Evolutionary conservation across 1,140 invertebrate species (phyloP), one percentile per base, ranked within the genome.

Genomic region (Drosophila sp.): DNA sequence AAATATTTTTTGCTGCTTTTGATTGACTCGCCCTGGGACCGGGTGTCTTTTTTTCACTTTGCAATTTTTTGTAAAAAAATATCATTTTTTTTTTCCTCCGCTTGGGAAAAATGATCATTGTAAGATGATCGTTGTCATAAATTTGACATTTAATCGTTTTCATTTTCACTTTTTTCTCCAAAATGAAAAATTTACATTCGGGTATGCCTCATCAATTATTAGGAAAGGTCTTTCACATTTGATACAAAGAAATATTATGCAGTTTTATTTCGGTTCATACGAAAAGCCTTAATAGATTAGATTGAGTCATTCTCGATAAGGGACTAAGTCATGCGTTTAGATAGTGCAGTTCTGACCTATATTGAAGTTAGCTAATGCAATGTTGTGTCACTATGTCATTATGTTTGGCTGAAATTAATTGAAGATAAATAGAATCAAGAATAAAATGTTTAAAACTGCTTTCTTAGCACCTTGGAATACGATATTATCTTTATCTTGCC

Each of bases 61-160:
- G 40, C 30, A 40, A 61, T 68, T 66, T 73, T 66, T 69, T 35
- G 47, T 50, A 66, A 71, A 72, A 86, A 68, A 72, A 85, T 72
- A 54, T 47, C 5, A 70, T 62, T 25, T 61, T 76, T 61, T 76
- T 30, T 32, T 30, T 6, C 6, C 6, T 25, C 17, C 4, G 5
- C 8, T 50, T 62, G n/a, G 55, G 32, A 72, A 71, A 78, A 70
- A 62, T 47, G 62, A 74, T 80, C 65, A 54, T 70, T 70, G 83
- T 89, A 87, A 87, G 80, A 69, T 87, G 83, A 87, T 87, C 80
- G 77, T 63, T 64, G 74, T 87, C 83, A 83, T 87, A 87, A 87
- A 87, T 89, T 87, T 87, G 84, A 89, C 79, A 89, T 77, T 87
- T 87, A 89, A 87, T 89, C 76, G 83, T 60, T 76, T 73, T 62